Conservation (phyloP, 2,888 invertebrate genomes). For the Lycaena phlaeas region DNA sequence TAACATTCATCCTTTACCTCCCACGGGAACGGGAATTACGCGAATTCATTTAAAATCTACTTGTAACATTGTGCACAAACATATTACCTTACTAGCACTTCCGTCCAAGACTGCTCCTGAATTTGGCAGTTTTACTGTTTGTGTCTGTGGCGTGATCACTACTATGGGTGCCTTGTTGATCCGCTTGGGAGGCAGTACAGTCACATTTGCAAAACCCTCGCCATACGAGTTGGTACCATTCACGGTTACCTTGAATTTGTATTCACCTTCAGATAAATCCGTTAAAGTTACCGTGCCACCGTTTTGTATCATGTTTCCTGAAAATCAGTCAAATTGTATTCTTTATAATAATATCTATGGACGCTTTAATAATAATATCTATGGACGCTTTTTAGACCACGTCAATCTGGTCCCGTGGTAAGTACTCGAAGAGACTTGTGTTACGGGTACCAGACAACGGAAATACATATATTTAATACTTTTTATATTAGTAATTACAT, state of each 20-base stretch:
- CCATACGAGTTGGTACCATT: slow-evolving; percentile 85
- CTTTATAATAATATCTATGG: too few species aligned
- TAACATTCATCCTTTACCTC: too few species aligned
- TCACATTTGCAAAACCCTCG: slow-evolving; percentile 90
- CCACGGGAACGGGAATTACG: too few species aligned
- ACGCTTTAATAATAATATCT: too few species aligned
- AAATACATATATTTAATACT: too few species aligned
- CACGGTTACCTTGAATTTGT: slow-evolving; percentile 87
- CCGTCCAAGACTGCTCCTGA: slow-evolving; percentile 93
- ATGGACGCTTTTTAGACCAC: too few species aligned
- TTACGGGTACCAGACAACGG: too few species aligned
- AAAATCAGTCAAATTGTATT: slow-evolving; percentile 23
- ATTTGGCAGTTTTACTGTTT: slow-evolving; percentile 91
- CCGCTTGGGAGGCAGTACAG: slow-evolving; percentile 87
- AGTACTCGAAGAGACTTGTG: too few species aligned
- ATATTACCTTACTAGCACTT: slow-evolving; percentile 78
- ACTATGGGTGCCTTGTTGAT: slow-evolving; percentile 89
- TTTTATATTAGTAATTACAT: too few species aligned
- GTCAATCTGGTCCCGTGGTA: too few species aligned
- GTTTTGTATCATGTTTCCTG: slow-evolving; percentile 87
- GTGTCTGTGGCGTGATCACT: slow-evolving; percentile 87
- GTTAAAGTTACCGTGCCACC: slow-evolving; percentile 87
- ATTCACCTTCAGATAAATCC: slow-evolving; percentile 88
- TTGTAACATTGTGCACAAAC: too few species aligned
- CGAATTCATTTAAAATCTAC: too few species aligned